phyloP scores from a whole-genome alignment of 2,113 vertebrate genomes.

The Alexandromys fortis region DNA sequence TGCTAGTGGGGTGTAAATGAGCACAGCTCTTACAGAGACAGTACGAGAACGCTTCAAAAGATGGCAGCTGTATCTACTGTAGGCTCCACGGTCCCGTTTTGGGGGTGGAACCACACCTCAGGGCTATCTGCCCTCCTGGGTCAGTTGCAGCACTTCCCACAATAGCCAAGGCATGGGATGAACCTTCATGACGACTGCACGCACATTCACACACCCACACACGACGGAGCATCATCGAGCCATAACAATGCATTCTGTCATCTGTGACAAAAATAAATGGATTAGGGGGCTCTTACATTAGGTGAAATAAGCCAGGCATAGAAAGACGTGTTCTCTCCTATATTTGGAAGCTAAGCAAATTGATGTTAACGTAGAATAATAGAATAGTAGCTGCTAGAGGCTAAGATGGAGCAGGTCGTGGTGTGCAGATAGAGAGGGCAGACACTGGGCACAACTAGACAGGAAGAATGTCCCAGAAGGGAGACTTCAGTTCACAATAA shows the following conservation, averaged over 20 bases:
- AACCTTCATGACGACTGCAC: not conserved
- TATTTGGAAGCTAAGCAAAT: not conserved
- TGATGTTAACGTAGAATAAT: not conserved
- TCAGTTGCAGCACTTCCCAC: not conserved
- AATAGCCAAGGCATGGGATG: not conserved
- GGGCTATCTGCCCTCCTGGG: not conserved
- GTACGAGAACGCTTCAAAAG: not conserved
- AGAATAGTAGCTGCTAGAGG: not conserved
- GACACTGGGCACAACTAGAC: too few species aligned
- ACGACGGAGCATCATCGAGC: not conserved
- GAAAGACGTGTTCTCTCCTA: not conserved
- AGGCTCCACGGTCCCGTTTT: not conserved
- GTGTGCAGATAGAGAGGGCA: not conserved
- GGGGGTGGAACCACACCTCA: not conserved
- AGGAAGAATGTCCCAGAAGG: not conserved
- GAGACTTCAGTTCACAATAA: not conserved
- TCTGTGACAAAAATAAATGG: not conserved
- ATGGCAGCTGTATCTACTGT: not conserved
- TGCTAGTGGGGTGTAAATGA: not conserved
- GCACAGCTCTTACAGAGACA: not conserved
- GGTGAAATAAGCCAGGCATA: not conserved
- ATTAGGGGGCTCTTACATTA: not conserved
- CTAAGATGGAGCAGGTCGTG: not conserved
- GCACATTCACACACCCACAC: not conserved
- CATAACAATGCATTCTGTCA: not conserved